phyloP scores from a whole-genome alignment of 1,140 invertebrate species.

The Euschistus heros region DNA sequence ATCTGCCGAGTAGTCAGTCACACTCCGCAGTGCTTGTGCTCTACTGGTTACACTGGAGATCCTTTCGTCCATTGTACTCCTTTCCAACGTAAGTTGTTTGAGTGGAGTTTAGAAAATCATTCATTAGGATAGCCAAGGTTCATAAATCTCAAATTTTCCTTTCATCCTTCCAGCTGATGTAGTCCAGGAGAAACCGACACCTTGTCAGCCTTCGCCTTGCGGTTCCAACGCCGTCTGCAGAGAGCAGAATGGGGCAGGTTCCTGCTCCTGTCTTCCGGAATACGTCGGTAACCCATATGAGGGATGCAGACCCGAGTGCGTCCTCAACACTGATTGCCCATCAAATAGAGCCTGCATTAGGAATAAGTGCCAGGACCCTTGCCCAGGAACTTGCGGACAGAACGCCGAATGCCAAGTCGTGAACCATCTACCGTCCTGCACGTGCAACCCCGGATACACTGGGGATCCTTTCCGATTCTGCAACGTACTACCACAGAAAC shows the following conservation, averaged over 20 bases:
- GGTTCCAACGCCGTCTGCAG: conserved; percentile 40
- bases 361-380: conserved; percentile 60
- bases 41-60: conserved; percentile 54
- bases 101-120: background rate
- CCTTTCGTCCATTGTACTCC: conserved; percentile 54
- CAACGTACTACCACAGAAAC: conserved; percentile 37
- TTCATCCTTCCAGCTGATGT: too few relatives aligned
- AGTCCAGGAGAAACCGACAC: conserved; percentile 33
- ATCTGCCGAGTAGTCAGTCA: conserved; percentile 57
- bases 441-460: conserved; percentile 45
- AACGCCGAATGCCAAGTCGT: conserved; percentile 56
- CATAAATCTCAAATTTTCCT: too few relatives aligned
- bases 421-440: conserved; percentile 58
- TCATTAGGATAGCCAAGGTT: too few relatives aligned
- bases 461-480: conserved; percentile 42
- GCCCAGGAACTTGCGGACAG: conserved; percentile 52
- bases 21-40: conserved; percentile 52
- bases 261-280: conserved; percentile 51
- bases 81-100: conserved; percentile 41
- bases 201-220: conserved; percentile 43
- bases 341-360: conserved; percentile 52
- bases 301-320: conserved; percentile 65
- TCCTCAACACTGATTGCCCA: conserved; percentile 54
- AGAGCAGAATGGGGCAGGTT: conserved; percentile 28
- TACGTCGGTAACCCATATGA: conserved; percentile 57